phyloP scores from a whole-genome alignment of 1,140 invertebrate species.

The Oncopodura yosiiana region DNA sequence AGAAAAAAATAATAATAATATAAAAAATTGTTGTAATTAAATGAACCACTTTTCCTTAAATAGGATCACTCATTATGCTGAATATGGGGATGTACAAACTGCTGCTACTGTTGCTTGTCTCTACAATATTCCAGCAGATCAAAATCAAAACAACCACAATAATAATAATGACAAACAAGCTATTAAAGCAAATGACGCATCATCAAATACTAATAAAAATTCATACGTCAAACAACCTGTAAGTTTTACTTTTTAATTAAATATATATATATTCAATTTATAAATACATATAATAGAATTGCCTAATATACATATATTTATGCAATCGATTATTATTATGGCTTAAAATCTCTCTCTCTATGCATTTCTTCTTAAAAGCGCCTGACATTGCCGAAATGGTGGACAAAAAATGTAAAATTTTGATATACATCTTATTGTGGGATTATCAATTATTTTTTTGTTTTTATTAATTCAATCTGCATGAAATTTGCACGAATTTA shows the following conservation, averaged over 20 bases:
- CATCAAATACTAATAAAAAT: constrained; percentile 4
- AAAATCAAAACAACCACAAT: constrained; percentile 1
- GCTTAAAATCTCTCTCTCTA: not conserved
- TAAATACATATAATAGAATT: not conserved
- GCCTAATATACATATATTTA: not conserved
- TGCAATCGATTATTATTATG: not conserved
- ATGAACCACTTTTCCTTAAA: no score
- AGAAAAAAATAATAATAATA: constrained; percentile 40
- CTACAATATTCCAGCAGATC: constrained; percentile 10
- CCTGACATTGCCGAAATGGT: constrained; percentile 34
- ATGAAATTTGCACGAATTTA: not conserved
- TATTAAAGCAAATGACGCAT: not conserved
- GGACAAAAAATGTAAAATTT: constrained; percentile 32
- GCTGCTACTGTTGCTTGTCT: constrained; percentile 79
- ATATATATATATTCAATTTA: not conserved
- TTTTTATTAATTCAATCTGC: not conserved
- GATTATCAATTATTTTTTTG: not conserved
- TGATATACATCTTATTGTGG: not conserved
- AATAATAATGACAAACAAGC: not conserved
- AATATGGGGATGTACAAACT: constrained; percentile 76
- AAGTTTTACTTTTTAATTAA: constrained; percentile 4
- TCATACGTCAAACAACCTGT: constrained; percentile 17
- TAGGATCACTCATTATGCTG: constrained; percentile 46
- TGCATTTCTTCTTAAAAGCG: constrained; percentile 25
- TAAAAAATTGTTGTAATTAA: no score